Percentiles rank a stretch among this genome's conserved stretches.
phyloP scores from a whole-genome alignment of 92 coral and sea anemone species.

The Zoanthus gigantus region DNA sequence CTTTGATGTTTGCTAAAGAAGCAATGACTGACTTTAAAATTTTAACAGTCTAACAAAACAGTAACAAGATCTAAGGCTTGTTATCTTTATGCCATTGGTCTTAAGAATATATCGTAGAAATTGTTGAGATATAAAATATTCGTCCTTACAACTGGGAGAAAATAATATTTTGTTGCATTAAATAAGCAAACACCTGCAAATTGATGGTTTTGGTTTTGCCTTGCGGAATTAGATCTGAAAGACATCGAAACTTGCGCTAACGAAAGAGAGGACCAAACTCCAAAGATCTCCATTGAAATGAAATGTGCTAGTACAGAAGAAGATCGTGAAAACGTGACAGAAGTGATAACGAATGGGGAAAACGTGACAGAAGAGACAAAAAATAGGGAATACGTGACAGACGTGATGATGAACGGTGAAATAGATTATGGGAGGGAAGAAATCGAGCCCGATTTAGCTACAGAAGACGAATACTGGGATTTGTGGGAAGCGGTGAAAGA shows the following conservation, averaged over 20 bases:
- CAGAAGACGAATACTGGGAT: conserved; percentile 91
- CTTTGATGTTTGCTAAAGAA: too few species aligned
- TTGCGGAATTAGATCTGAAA: not conserved
- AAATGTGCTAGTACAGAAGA: not conserved
- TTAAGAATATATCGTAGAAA: too few species aligned
- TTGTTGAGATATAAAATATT: not conserved
- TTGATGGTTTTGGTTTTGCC: not conserved
- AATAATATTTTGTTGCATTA: not conserved
- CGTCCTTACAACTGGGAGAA: not conserved
- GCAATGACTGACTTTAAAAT: not conserved
- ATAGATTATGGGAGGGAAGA: conserved; percentile 10
- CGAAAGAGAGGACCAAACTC: not conserved
- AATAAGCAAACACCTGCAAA: not conserved
- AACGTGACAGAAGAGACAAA: not conserved
- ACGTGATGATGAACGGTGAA: not conserved
- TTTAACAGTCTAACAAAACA: not conserved
- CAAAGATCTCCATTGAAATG: not conserved
- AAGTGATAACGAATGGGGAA: not conserved
- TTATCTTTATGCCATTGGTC: too few species aligned
- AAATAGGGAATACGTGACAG: conserved; percentile 8
- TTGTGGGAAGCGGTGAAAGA: conserved; percentile 92
- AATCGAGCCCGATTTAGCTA: conserved; percentile 71
- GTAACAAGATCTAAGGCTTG: too few species aligned
- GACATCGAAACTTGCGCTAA: not conserved
- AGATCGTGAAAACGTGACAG: not conserved